Base-by-base conservation (phyloP, 2,113 vertebrate genomes). In the Accipiter cooperii region DNA sequence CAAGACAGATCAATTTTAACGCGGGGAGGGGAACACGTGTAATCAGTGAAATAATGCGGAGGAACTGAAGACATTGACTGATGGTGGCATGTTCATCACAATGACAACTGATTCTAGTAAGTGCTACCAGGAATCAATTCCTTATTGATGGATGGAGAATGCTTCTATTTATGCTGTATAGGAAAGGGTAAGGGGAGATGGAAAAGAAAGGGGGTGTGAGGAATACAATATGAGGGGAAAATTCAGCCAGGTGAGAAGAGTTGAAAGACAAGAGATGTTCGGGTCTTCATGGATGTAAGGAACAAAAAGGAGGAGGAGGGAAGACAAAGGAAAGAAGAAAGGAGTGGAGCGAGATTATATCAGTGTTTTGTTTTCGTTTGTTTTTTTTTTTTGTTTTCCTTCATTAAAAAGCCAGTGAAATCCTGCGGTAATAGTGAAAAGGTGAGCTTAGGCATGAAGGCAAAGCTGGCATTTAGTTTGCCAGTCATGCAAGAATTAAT, bases 351-450 rank as follows among this genome's bases (percentile, higher is more conserved):
- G 34, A 78, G n/a, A 70, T 40, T 57, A 20, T 52, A 47, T 38
- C 1, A 2, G 7, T 77, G 18, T 18, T 46, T 73, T 69, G 1
- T 1, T 44, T 86, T 17, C 2, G 1, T 44, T 65, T 15, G 13
- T 14, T 16, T 42, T 42, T 16, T 42, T 42, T 42, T 42, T 1
- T 33, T 47, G 9, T 71, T 76, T 46, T 29, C 8, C 5, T 91
- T 84, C 18, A 40, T 60, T 60, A 90, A 65, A 89, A 42, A 44
- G 9, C 1, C 11, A 51, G 31, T 20, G 28, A 70, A 9, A 40
- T 63, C 17, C 25, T 55, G 15, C 14, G 21, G 18, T 47, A 49
- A 44, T 7, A 25, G 12, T 10, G 9, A 84, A 69, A 74, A 74
- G 16, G 26, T 31, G 24, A 51, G 1, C 25, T 71, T 84, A 21